Evolutionary conservation across 2,797 vertebrate species (phyloP), one percentile per base, ranked within the genome.

Genomic region (Spondyliosoma cantharus): DNA sequence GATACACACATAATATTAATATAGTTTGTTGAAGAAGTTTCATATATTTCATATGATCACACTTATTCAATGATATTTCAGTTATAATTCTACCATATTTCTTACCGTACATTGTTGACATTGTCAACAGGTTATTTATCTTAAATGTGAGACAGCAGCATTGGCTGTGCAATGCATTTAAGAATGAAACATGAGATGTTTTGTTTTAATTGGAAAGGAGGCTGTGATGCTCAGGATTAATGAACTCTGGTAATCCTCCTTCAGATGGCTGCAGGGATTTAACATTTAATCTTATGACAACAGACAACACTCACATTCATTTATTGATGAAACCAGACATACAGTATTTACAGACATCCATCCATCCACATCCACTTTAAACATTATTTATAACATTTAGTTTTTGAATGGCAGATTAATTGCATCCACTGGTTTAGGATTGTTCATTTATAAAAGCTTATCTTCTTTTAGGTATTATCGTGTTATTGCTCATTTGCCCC

Each of bases 261-360:
- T 46, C 52, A 57, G 53, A 69, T 69, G 42, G 37, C 53, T 46
- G 42, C 66, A 57, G 52, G 22, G 52, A 68, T 45, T 69, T 25
- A 45, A 37, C 9, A 37, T 37, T 37, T 37, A 37, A 37, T 2
- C 37, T 37, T 2, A 9, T 37, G 37, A 37, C 37, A 20, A 54
- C 53, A 25, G 12, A 53, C 50, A 53, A 14, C 9, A 54, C 22
- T 15, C 24, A 54, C 15, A 13, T 12, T 37, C 37, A 24, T 25
- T 54, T 54, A 54, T 24, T 54, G 52, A 54, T 54, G 6, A 24
- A 6, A 24, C 3, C 22, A 24, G 11, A 25, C 2, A 2, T 22
- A n/a, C n/a, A n/a, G n/a, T n/a, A 25, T 54, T 54, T 54, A 24
- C 24, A 25, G 52, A 16, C 5, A 5, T 7, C 15, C 50, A 12